Base-by-base conservation (phyloP, 2,888 invertebrate genomes). In the Epiblema foenella region DNA sequence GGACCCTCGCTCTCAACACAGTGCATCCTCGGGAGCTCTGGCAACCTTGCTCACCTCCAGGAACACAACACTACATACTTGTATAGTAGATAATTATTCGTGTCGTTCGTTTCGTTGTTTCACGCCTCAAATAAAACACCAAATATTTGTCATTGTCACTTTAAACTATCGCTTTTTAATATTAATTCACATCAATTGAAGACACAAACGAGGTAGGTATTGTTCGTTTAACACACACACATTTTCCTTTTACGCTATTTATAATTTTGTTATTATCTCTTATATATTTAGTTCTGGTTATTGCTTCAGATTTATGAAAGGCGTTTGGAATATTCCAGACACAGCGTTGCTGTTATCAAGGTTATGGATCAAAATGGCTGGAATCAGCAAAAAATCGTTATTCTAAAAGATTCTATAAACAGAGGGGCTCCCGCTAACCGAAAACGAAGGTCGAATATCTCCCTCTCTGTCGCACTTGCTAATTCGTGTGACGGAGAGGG, bases 151-250 rank as follows among this genome's bases (percentile, higher is more conserved):
- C 52, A 37, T 52, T 64, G 11, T 24, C 64, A 58, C 64, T 63
- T 57, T 39, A 11, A 60, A 56, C 60, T 58, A 68, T 58, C 63
- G 68, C 58, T 68, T 68, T 68, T 58, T 29, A 60, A 68, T n/a
- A 67, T 54, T 37, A 56, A 46, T 59, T 42, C 33, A 60, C 66
- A 66, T 49, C 60, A 37, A 66, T 67, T 62, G 29, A 70, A 70
- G 70, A 70, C 70, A 70, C 65, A 54, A 2, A 46, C 59, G 70
- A 70, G 70, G 70, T 70, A 70, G 70, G 37, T 59, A 65, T 18
- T 70, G 65, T 69, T 69, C 68, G 68, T 37, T n/a, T 69, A 56
- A 64, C 64, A 69, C 54, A 57, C 68, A 62, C 69, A 51, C 24
- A 2, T 42, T 24, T 39, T 49, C 18, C 24, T 60, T 33, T 46